Percentiles rank a stretch among this genome's conserved stretches.
These are phyloP conservation scores for Ellobium chinense DNA, from an alignment of 2,888 invertebrate species.

Conservation along the genomic window DNA sequence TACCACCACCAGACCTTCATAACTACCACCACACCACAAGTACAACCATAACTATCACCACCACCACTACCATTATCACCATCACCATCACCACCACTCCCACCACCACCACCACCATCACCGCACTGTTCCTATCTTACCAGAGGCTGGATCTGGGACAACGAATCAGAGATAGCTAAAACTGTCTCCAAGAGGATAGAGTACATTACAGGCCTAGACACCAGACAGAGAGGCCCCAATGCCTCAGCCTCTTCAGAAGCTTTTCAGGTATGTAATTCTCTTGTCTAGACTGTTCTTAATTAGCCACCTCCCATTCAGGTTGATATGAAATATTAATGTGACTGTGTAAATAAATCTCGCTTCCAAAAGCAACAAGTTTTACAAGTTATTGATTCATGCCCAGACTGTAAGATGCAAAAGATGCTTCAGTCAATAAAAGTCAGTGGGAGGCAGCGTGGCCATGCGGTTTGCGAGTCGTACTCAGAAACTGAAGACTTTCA, in stretches of 20 bases:
- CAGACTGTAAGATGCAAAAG: too few relatives aligned
- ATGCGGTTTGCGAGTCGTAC: too few relatives aligned
- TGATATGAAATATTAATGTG: neutral
- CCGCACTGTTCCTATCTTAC: too few relatives aligned
- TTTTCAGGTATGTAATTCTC: slow-evolving; percentile 19
- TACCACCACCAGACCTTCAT: too few relatives aligned
- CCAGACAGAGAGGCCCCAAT: slow-evolving; percentile 10
- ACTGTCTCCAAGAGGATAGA: slow-evolving; percentile 28
- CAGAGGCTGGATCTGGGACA: slow-evolving; percentile 39
- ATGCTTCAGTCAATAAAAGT: too few relatives aligned
- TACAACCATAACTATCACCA: neutral
- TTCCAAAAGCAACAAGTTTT: too few relatives aligned
- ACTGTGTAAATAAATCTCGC: neutral
- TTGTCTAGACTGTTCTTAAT: neutral
- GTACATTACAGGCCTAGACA: slow-evolving; percentile 29
- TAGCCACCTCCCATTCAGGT: neutral
- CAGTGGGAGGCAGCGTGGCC: too few relatives aligned
- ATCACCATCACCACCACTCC: too few relatives aligned
- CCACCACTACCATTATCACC: slow-evolving; percentile 11
- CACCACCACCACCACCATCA: neutral
- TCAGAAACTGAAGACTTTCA: too few relatives aligned
- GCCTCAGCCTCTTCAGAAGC: slow-evolving; percentile 32
- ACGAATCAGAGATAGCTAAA: slow-evolving; percentile 11
- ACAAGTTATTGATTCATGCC: too few relatives aligned
- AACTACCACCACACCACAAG: neutral